Conservation (phyloP, 2,888 invertebrate genomes). For the Sthenelais limicola region DNA sequence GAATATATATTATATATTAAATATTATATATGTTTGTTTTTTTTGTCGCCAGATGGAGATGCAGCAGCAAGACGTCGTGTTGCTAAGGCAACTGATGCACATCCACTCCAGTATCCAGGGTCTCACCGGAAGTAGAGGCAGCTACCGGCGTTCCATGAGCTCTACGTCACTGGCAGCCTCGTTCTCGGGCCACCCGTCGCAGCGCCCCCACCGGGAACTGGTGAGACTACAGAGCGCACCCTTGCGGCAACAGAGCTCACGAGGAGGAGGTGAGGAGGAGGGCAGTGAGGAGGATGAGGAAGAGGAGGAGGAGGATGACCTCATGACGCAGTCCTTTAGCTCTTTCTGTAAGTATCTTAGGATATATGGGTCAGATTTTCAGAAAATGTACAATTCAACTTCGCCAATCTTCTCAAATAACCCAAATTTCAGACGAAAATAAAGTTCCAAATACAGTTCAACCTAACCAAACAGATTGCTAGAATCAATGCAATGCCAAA, state of each 20-base stretch:
- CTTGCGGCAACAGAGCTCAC: not conserved
- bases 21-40: too few species aligned
- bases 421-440: too few species aligned
- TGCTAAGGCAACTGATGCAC: conserved; percentile 37
- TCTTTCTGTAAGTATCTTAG: conserved; percentile 28
- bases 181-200: not conserved
- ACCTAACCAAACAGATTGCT: too few species aligned
- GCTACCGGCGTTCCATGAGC: conserved; percentile 26
- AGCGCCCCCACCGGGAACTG: conserved; percentile 8
- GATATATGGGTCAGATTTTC: too few species aligned
- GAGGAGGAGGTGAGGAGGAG: not conserved
- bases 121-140: conserved; percentile 22
- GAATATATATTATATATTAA: too few species aligned
- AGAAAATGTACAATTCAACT: too few species aligned
- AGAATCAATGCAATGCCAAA: too few species aligned
- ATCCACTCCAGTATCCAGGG: conserved; percentile 35
- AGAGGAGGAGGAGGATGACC: conserved; percentile 20
- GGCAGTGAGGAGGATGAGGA: conserved; percentile 14
- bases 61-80: conserved; percentile 39
- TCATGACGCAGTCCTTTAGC: conserved; percentile 26
- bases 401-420: too few species aligned
- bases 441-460: too few species aligned
- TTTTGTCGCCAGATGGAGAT: conserved; percentile 39
- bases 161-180: conserved; percentile 14
- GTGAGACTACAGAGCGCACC: conserved; percentile 27